Base-by-base conservation (phyloP, 2,113 vertebrate species). In the Catagonus wagneri region DNA sequence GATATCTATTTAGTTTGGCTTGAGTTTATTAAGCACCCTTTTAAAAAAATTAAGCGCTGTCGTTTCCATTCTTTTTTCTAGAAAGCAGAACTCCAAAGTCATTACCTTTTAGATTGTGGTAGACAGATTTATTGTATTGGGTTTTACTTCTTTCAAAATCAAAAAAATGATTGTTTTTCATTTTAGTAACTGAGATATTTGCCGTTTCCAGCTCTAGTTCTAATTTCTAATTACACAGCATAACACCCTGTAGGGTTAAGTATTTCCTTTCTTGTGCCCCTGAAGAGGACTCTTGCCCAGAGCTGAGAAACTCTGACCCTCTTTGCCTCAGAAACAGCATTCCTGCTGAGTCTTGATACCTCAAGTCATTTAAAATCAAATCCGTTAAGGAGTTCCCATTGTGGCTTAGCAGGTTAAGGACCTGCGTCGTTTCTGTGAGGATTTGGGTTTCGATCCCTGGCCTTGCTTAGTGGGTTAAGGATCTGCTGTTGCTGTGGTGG, bases 131-230 rank as follows among this genome's bases (percentile, higher is more conserved):
- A 66, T 74, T 80, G 10, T 58, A 39, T 29, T 75, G 39, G 36
- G 88, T 94, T 87, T 96, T 4, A 66, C 54, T 69, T 91, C 54
- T 87, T 92, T 94, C 44, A 39, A 63, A 56, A 76, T 12, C 6
- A n/a, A 76, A 89, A 34, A 60, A 68, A 4, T 4, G 11, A 32
- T 90, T 93, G n/a, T 75, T 90, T 34, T 3, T 27, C 27, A 1
- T 85, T 74, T 79, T 10, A 44, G 39, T 65, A 23, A 65, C 39
- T 16, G 17, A 81, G 60, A 39, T n/a, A 22, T 23, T 76, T 90
- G 60, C 36, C 76, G 2, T 76, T 81, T 83, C 39, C 3, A 29
- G 8, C 58, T 52, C 36, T 66, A 0, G 32, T 0, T 74, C 29
- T 79, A 14, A 68, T 96, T 94, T 74, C 66, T 85, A 63, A 54